Evolutionary conservation across 2,797 vertebrate genomes (phyloP).

Genomic region (Lemur catta): DNA sequence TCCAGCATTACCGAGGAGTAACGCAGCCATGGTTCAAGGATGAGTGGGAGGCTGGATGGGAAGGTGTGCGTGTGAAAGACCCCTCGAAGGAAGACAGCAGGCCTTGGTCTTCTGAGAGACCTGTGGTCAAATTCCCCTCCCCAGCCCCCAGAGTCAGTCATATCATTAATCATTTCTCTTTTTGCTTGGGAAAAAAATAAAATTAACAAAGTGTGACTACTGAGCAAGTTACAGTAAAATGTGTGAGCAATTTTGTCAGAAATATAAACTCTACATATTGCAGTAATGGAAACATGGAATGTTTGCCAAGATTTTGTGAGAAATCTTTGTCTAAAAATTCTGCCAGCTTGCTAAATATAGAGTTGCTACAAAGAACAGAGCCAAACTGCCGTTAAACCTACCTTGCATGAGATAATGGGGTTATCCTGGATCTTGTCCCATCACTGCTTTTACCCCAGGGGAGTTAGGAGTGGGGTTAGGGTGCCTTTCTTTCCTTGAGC

Average conservation of each 20-base stretch:
- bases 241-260: constrained; percentile 73
- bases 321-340: constrained; percentile 73
- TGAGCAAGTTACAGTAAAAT: constrained; percentile 54
- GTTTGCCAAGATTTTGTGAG: constrained; percentile 73
- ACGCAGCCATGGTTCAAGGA: neutral
- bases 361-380: constrained; percentile 38
- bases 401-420: neutral
- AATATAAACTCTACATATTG: constrained; percentile 75
- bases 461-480: neutral
- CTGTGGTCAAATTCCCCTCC: neutral
- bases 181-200: constrained; percentile 47
- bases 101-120: neutral
- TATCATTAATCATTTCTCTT: constrained; percentile 26
- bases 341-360: constrained; percentile 73
- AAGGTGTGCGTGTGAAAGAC: neutral
- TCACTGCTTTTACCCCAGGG: neutral
- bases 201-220: constrained; percentile 53
- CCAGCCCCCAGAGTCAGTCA: neutral
- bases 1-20: neutral
- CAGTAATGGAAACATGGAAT: constrained; percentile 74
- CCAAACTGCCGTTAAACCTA: constrained; percentile 25
- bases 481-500: neutral
- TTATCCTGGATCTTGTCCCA: neutral
- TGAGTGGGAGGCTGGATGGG: neutral
- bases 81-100: neutral